Conservation (phyloP, 1,140 invertebrate genomes). For the Sitophilus oryzae region DNA sequence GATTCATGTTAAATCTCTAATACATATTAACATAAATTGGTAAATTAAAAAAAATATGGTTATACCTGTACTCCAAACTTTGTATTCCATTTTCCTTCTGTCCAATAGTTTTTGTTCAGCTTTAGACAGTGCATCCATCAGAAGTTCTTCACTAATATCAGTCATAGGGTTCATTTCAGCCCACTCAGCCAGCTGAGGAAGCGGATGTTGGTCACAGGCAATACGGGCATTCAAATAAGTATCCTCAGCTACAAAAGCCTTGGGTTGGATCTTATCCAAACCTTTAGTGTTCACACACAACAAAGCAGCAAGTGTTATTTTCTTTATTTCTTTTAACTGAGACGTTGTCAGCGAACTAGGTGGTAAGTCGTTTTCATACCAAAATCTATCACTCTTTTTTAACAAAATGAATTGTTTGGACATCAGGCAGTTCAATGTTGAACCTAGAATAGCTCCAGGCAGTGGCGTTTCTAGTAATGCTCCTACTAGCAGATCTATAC, state of each 20-base stretch:
- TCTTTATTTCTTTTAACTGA: conserved; percentile 83
- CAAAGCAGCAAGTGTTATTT: conserved; percentile 72
- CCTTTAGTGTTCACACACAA: conserved; percentile 76
- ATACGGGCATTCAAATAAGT: conserved; percentile 80
- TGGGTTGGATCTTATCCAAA: conserved; percentile 63
- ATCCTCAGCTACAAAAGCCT: conserved; percentile 83
- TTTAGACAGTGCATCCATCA: conserved; percentile 62
- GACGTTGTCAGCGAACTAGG: conserved; percentile 75
- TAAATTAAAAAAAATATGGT: too few species aligned
- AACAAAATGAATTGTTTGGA: conserved; percentile 73
- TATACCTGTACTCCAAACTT: conserved; percentile 66
- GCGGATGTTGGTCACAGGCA: conserved; percentile 64
- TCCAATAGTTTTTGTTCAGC: conserved; percentile 67
- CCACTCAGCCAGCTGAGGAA: conserved; percentile 61
- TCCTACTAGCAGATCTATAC: conserved; percentile 83
- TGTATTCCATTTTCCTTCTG: conserved; percentile 68
- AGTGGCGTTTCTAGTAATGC: conserved; percentile 75
- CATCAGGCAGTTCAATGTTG: conserved; percentile 80
- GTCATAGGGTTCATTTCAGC: conserved; percentile 50
- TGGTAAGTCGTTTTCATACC: conserved; percentile 93
- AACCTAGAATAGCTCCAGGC: conserved; percentile 75
- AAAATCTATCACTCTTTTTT: conserved; percentile 82
- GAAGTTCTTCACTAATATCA: conserved; percentile 49
- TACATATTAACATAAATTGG: too few species aligned
- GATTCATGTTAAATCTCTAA: too few species aligned